Evolutionary conservation across 2,888 invertebrate genomes (phyloP).

Genomic region (Aelia acuminata): DNA sequence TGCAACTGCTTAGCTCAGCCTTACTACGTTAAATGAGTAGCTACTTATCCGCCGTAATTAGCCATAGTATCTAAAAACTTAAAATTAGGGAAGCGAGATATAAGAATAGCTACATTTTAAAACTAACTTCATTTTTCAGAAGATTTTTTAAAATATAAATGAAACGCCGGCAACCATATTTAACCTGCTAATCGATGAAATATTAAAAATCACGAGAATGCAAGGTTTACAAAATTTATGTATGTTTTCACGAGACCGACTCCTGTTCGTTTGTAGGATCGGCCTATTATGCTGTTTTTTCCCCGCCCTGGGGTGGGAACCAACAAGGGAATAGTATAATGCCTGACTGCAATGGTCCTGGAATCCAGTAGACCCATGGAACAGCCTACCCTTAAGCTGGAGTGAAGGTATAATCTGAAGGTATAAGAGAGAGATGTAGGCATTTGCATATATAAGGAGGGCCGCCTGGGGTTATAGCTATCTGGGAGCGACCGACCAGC

Average conservation of each 20-base stretch:
- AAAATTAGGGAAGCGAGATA: no score
- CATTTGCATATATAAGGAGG: background rate
- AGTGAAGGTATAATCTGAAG: conserved; percentile 4
- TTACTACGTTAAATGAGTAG: no score
- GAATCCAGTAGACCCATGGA: background rate
- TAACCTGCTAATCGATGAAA: no score
- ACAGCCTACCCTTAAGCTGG: background rate
- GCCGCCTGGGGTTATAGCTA: background rate
- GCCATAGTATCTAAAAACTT: no score
- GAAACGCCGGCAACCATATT: no score
- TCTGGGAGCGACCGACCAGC: background rate
- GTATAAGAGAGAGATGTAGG: background rate
- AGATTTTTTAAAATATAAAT: no score
- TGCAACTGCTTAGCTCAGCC: no score
- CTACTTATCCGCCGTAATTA: no score
- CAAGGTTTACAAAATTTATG: background rate
- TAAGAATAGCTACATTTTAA: no score
- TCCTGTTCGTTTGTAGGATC: background rate
- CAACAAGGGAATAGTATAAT: background rate
- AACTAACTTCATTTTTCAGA: no score
- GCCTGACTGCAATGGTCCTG: background rate
- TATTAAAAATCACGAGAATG: no score
- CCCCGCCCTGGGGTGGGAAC: background rate
- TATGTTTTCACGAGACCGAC: background rate
- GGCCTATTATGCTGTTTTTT: background rate